Conservation (phyloP, 2,113 vertebrate genomes). For the Elgaria multicarinata region DNA sequence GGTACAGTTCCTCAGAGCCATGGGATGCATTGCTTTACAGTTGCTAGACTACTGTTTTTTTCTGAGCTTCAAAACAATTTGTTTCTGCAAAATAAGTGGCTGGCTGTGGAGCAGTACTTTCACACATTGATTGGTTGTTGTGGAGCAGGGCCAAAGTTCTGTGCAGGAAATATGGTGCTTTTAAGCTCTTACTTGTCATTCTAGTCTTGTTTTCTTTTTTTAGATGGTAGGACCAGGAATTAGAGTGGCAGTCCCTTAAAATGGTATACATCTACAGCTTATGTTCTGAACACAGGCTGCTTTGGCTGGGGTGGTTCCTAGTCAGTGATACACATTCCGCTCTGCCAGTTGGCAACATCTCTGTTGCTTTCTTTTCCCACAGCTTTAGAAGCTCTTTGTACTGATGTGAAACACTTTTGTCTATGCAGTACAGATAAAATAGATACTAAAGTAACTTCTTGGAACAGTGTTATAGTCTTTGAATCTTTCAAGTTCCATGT, state of each 20-base stretch:
- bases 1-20: neutral
- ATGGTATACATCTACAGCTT: neutral
- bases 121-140: neutral
- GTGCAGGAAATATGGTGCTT: neutral
- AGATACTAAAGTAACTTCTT: neutral
- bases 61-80: neutral
- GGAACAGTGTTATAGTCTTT: constrained; percentile 1
- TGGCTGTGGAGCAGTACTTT: constrained; percentile 9
- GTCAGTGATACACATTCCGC: neutral
- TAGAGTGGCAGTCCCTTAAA: neutral
- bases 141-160: neutral
- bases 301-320: neutral
- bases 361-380: neutral
- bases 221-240: neutral
- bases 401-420: constrained; percentile 6
- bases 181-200: constrained; percentile 4
- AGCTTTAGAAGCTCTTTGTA: neutral
- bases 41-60: neutral
- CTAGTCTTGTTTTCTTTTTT: neutral
- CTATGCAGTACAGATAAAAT: neutral
- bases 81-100: neutral
- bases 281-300: neutral
- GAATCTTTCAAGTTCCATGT: neutral
- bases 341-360: rapidly evolving
- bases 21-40: neutral